Evolutionary conservation across 2,888 invertebrate genomes (phyloP), one percentile per base, ranked within the genome.

Genomic region (Cactoblastis cactorum): DNA sequence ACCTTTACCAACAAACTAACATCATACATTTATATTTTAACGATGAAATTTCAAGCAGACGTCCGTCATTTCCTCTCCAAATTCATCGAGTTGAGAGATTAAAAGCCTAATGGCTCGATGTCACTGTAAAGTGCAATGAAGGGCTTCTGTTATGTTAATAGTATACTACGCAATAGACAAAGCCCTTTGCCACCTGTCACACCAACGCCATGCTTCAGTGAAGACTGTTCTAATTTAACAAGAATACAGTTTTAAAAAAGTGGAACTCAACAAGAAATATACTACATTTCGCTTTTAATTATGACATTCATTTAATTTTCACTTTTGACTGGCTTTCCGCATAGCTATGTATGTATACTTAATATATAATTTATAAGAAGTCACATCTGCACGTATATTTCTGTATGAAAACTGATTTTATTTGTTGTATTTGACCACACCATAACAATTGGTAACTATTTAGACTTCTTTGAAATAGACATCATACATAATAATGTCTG

Each of bases 151-250:
- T 43, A 43, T 28, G 17, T 28, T 43, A 43, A 43, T 43, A 43
- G 17, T 43, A 32, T 43, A 28, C 43, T 28, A 43, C 43, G 43
- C 17, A 43, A 43, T 43, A 43, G 43, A 17, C 17, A 43, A 43
- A 28, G 28, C 24, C 15, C 15, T 43, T 5, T 24, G 43, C 43
- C 43, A 43, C 43, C 43, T 43, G 43, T 43, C 43, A 15, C 39
- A 41, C n/a, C 14, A 14, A 28, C 14, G 24, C 43, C 28, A 32
- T 15, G 15, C 15, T 43, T 22, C 14, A 43, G 14, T 43, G 24
- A n/a, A 28, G 14, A 15, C 28, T 12, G 14, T 24, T 41, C 14
- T 43, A 4, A 8, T 32, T 11, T 4, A 2, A 15, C 4, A 17
- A 1, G 17, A 8, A 17, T 17, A 8, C 9, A 28, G 9, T 28